These are phyloP conservation scores for Diachasmimorpha longicaudata DNA, from an alignment of 1,140 invertebrate genomes.

Conservation along the genomic window DNA sequence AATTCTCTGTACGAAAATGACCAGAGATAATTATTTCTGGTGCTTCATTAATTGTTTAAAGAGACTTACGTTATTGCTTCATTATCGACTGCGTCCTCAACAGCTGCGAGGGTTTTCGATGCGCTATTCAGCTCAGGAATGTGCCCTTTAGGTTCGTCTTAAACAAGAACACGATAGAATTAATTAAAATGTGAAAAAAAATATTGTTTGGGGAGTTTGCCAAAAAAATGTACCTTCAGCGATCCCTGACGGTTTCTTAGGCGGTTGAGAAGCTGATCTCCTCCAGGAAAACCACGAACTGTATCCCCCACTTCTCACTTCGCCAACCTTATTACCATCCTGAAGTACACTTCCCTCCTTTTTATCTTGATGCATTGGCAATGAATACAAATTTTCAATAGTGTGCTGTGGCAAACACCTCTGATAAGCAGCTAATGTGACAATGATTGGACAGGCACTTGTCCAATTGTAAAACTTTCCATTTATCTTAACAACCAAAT, in stretches of 20 bases:
- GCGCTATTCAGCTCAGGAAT: not conserved
- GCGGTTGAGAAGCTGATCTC: slow-evolving; percentile 51
- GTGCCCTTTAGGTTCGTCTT: not conserved
- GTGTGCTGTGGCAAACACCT: slow-evolving; percentile 73
- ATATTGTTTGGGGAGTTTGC: too few species aligned
- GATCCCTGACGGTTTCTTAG: slow-evolving; percentile 45
- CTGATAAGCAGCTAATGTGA: slow-evolving; percentile 84
- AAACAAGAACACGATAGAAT: slow-evolving; percentile 20
- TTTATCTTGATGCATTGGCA: slow-evolving; percentile 47
- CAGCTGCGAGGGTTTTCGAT: not conserved
- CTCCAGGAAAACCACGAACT: slow-evolving; percentile 71
- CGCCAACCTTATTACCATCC: slow-evolving; percentile 41
- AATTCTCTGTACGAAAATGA: slow-evolving; percentile 37
- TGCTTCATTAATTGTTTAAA: too few species aligned
- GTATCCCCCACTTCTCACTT: slow-evolving; percentile 51
- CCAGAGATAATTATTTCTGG: not conserved
- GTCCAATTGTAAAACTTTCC: slow-evolving; percentile 90
- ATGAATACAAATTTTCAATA: slow-evolving; percentile 57
- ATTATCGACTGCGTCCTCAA: not conserved
- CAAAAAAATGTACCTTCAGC: slow-evolving; percentile 35
- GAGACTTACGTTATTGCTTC: not conserved
- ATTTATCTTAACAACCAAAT: slow-evolving; percentile 86
- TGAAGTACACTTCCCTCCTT: slow-evolving; percentile 38
- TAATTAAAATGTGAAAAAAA: too few species aligned
- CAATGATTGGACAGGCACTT: slow-evolving; percentile 84